These are phyloP conservation scores for Prunella strophiata DNA, from an alignment of 2,797 vertebrate species.

Conservation along the genomic window DNA sequence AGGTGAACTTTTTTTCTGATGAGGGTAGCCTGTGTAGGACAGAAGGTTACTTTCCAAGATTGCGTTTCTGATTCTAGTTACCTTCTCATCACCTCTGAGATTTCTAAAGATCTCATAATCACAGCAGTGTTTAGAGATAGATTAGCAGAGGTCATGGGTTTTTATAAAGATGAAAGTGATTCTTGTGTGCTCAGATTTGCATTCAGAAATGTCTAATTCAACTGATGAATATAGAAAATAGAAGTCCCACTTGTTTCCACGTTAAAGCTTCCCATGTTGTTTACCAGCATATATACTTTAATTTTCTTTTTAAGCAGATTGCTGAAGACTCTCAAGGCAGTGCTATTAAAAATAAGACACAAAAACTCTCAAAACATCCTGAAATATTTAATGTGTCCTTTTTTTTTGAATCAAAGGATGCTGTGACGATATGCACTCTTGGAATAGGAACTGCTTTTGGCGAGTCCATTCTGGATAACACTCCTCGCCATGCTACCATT, in stretches of 20 bases:
- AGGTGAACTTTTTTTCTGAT: background rate
- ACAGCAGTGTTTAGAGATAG: background rate
- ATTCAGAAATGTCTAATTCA: background rate
- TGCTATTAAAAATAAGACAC: background rate
- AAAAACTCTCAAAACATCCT: background rate
- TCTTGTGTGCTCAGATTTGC: background rate
- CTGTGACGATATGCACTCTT: slow-evolving; percentile 94
- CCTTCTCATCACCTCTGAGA: background rate
- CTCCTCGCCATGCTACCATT: slow-evolving; percentile 95
- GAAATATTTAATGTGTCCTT: slow-evolving; percentile 13
- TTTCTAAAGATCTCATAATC: background rate
- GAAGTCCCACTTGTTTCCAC: background rate
- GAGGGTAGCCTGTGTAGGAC: background rate
- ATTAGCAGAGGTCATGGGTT: background rate
- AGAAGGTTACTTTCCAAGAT: background rate
- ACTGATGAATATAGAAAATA: background rate
- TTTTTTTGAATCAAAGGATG: slow-evolving; percentile 83
- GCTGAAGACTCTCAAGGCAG: background rate
- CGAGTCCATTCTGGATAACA: slow-evolving; percentile 97
- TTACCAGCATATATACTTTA: background rate
- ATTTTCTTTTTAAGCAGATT: background rate
- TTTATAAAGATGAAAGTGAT: background rate
- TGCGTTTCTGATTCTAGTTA: background rate
- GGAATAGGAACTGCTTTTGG: slow-evolving; percentile 94
- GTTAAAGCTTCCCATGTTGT: background rate